Percentiles rank a stretch among this genome's conserved stretches.
Evolutionary conservation across 2,888 invertebrate species (phyloP).

Genomic region (Congeria kusceri): DNA sequence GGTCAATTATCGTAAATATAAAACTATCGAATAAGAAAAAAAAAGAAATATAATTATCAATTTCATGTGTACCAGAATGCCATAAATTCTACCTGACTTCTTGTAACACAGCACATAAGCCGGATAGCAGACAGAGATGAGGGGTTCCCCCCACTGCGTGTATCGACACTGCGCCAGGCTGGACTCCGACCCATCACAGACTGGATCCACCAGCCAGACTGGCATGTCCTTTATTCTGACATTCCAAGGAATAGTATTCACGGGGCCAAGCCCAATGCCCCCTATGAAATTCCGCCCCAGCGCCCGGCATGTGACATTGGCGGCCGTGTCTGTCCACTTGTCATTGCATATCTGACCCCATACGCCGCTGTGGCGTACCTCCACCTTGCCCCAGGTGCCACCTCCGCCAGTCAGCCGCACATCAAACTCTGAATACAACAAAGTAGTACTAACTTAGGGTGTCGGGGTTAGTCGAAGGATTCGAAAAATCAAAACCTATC

Average conservation of each 20-base stretch:
- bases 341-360: constrained; percentile 92
- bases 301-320: constrained; percentile 87
- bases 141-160: constrained; percentile 66
- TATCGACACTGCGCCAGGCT: constrained; percentile 69
- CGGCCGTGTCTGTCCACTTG: constrained; percentile 89
- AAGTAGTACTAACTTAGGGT: background rate
- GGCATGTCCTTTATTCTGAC: constrained; percentile 50
- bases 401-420: constrained; percentile 68
- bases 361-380: constrained; percentile 89
- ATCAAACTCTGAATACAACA: constrained; percentile 63
- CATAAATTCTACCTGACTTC: constrained; percentile 49
- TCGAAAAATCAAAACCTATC: no score
- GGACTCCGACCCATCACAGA: constrained; percentile 86
- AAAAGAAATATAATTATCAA: no score
- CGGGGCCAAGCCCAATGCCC: constrained; percentile 71
- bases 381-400: constrained; percentile 85
- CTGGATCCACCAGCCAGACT: constrained; percentile 78
- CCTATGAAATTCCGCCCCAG: constrained; percentile 70
- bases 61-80: no score
- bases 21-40: no score
- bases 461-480: no score
- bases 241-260: constrained; percentile 7
- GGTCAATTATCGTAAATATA: no score
- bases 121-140: constrained; percentile 55
- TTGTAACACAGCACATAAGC: constrained; percentile 74